Evolutionary conservation across 2,113 vertebrate species (phyloP).

Genomic region (Salminus brasiliensis): DNA sequence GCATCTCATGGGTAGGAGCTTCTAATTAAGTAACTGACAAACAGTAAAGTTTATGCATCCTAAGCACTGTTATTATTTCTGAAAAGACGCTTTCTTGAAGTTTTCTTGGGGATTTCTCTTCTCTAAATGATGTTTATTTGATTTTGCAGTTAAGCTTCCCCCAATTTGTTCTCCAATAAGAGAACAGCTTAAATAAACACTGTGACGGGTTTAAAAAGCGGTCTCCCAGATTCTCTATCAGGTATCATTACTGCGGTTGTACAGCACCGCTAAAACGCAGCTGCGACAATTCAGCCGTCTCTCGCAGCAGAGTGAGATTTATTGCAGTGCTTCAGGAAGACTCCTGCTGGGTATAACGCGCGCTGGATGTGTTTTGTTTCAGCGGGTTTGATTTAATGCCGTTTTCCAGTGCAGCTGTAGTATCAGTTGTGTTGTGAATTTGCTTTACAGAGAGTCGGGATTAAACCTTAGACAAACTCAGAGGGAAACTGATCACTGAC

Average conservation of each 20-base stretch:
- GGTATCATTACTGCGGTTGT: neutral
- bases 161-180: neutral
- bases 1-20: neutral
- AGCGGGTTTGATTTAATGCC: neutral
- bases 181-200: too few relatives aligned
- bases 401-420: constrained; percentile 7
- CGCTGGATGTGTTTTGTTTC: constrained; percentile 6
- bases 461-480: neutral
- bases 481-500: neutral
- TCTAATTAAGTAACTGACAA: too few relatives aligned
- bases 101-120: too few relatives aligned
- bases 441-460: constrained; percentile 7
- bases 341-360: neutral
- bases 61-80: too few relatives aligned
- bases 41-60: neutral
- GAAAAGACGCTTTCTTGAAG: too few relatives aligned
- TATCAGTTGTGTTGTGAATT: constrained; percentile 1
- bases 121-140: neutral
- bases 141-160: neutral
- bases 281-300: constrained; percentile 5
- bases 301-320: neutral
- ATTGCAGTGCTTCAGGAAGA: constrained; percentile 17
- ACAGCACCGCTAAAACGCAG: neutral
- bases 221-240: too few relatives aligned
- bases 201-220: too few relatives aligned